Conservation (phyloP, 1,140 invertebrate species). For the Micrasema minimum region DNA sequence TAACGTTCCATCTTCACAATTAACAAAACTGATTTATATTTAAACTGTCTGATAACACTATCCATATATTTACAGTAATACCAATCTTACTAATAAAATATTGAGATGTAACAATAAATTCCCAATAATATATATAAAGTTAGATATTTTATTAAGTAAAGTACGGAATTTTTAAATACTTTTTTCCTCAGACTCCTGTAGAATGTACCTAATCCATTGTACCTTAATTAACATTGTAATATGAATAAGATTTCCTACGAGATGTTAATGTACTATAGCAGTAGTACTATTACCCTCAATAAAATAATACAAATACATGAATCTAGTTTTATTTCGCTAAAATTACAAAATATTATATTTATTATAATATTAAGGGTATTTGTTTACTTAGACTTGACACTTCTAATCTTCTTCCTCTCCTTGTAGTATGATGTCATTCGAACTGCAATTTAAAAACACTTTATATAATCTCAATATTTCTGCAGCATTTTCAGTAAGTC, state of each 20-base stretch:
- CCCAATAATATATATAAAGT: neutral
- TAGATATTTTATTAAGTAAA: slow-evolving; percentile 26
- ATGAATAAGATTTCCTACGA: slow-evolving; percentile 42
- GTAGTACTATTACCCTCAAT: slow-evolving; percentile 17
- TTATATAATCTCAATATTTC: too few species aligned
- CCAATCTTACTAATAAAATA: slow-evolving; percentile 12
- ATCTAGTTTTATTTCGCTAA: slow-evolving; percentile 31
- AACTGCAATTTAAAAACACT: slow-evolving; percentile 31
- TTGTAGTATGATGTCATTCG: slow-evolving; percentile 66
- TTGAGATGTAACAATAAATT: slow-evolving; percentile 20
- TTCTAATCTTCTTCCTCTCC: slow-evolving; percentile 75
- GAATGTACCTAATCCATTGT: slow-evolving; percentile 15
- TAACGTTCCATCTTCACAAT: too few species aligned
- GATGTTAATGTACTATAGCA: neutral
- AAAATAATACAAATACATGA: slow-evolving; percentile 29
- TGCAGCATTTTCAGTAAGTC: too few species aligned
- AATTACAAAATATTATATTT: slow-evolving; percentile 2
- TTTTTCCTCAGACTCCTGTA: slow-evolving; percentile 9
- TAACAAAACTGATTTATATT: too few species aligned
- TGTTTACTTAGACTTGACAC: slow-evolving; percentile 61
- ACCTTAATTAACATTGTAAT: slow-evolving; percentile 40
- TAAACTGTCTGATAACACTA: too few species aligned
- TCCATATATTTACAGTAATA: too few species aligned
- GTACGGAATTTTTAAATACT: slow-evolving; percentile 8
- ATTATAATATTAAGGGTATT: neutral